A percentile compares a stretch with the other conserved stretches of the same genome.
These are phyloP conservation scores for Diachasmimorpha longicaudata DNA, from an alignment of 1,140 invertebrate species.

Conservation along the genomic window DNA sequence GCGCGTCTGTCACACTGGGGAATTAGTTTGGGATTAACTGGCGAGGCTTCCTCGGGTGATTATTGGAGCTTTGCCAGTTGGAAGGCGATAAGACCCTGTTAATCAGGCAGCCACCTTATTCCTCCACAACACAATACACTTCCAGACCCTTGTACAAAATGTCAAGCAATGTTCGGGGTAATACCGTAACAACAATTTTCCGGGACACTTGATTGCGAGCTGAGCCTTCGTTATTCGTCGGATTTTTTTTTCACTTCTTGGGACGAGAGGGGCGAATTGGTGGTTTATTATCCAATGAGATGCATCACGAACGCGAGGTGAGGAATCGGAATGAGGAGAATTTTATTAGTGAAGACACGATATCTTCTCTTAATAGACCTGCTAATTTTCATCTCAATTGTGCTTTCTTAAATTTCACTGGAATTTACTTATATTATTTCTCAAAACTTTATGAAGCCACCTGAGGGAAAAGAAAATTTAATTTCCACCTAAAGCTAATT, in stretches of 20 bases:
- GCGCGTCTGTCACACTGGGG: constrained; percentile 44
- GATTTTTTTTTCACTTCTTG: background rate
- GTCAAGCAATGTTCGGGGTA: background rate
- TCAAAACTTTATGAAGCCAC: too few relatives aligned
- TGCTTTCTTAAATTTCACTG: too few relatives aligned
- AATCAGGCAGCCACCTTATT: constrained; percentile 40
- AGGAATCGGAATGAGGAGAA: too few relatives aligned
- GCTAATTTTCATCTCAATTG: too few relatives aligned
- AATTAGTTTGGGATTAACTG: constrained; percentile 56
- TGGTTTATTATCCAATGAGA: background rate
- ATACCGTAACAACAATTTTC: background rate
- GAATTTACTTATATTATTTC: too few relatives aligned
- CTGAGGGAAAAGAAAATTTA: too few relatives aligned
- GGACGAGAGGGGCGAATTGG: too few relatives aligned
- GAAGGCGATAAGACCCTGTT: constrained; percentile 53
- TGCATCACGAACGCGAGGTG: background rate
- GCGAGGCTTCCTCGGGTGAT: constrained; percentile 52
- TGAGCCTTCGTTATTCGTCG: background rate
- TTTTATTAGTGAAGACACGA: too few relatives aligned
- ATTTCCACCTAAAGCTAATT: too few relatives aligned
- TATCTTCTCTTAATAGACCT: too few relatives aligned
- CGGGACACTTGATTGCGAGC: background rate
- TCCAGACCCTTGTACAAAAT: background rate
- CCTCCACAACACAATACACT: background rate
- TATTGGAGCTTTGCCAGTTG: constrained; percentile 55